Conservation (phyloP, 2,888 invertebrate genomes). For the Villa cingulata region DNA sequence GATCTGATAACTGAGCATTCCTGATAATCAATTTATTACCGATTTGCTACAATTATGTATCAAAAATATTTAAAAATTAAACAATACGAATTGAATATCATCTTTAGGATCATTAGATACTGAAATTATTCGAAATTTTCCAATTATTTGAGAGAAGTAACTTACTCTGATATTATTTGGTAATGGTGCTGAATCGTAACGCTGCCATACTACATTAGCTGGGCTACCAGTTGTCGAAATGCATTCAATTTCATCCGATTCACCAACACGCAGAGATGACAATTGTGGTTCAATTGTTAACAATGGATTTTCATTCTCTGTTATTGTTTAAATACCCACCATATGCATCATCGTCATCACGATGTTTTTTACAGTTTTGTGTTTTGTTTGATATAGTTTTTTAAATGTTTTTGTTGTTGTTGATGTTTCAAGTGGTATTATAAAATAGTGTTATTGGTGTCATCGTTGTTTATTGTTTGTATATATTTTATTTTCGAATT, state of each 20-base stretch:
- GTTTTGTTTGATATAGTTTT: not conserved
- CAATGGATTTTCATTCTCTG: constrained; percentile 14
- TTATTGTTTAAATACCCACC: too few relatives aligned
- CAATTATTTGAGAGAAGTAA: too few relatives aligned
- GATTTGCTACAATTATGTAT: constrained; percentile 25
- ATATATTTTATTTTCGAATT: too few relatives aligned
- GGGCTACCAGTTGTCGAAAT: constrained; percentile 29
- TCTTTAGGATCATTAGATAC: too few relatives aligned
- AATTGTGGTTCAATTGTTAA: constrained; percentile 32
- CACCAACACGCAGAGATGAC: constrained; percentile 28
- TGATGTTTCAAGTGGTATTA: too few relatives aligned
- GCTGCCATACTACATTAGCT: constrained; percentile 31
- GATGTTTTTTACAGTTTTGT: not conserved
- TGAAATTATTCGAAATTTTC: too few relatives aligned
- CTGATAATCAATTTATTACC: constrained; percentile 47
- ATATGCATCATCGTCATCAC: too few relatives aligned
- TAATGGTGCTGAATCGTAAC: constrained; percentile 27
- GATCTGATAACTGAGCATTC: constrained; percentile 61
- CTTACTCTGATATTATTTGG: constrained; percentile 28
- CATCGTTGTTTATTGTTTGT: not conserved
- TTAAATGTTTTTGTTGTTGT: constrained; percentile 13
- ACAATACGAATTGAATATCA: too few relatives aligned
- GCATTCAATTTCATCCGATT: constrained; percentile 34
- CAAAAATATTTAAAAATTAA: not conserved
- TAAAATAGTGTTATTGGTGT: not conserved